Percentiles rank a stretch among this genome's conserved stretches.
Conservation (phyloP, 2,888 invertebrate genomes). For the Fragum fragum region DNA sequence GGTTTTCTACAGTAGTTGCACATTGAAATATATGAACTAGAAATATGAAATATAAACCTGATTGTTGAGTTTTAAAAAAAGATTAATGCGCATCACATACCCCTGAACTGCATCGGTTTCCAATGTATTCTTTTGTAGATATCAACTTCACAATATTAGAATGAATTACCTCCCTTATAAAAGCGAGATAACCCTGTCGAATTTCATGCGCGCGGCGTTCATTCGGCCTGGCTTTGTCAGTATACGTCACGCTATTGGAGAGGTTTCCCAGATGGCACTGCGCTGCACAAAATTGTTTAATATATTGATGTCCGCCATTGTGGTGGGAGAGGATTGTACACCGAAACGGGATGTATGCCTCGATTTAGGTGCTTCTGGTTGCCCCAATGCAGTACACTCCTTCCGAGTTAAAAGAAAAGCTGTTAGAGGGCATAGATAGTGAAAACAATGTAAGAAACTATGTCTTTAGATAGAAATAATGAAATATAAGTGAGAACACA, state of each 20-base stretch:
- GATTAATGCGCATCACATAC: too few relatives aligned
- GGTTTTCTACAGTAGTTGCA: too few relatives aligned
- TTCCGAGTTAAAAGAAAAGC: slow-evolving; percentile 96
- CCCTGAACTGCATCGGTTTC: too few relatives aligned
- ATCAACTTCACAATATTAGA: slow-evolving; percentile 19
- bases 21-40: too few relatives aligned
- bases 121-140: too few relatives aligned
- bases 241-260: slow-evolving; percentile 84
- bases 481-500: slow-evolving; percentile 32
- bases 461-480: not conserved
- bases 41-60: too few relatives aligned
- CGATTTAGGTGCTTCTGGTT: slow-evolving; percentile 87
- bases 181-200: slow-evolving; percentile 37
- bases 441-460: slow-evolving; percentile 97
- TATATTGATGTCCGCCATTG: slow-evolving; percentile 88
- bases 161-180: slow-evolving; percentile 55
- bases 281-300: slow-evolving; percentile 81
- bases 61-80: too few relatives aligned
- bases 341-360: slow-evolving; percentile 87
- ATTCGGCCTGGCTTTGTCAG: slow-evolving; percentile 75
- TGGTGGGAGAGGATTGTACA: slow-evolving; percentile 87
- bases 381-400: slow-evolving; percentile 88
- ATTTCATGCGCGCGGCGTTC: slow-evolving; percentile 61
- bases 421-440: slow-evolving; percentile 98
- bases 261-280: slow-evolving; percentile 85